Evolutionary conservation across 2,888 invertebrate species (phyloP).

Genomic region (Kuschelorhynchus macadamiae): DNA sequence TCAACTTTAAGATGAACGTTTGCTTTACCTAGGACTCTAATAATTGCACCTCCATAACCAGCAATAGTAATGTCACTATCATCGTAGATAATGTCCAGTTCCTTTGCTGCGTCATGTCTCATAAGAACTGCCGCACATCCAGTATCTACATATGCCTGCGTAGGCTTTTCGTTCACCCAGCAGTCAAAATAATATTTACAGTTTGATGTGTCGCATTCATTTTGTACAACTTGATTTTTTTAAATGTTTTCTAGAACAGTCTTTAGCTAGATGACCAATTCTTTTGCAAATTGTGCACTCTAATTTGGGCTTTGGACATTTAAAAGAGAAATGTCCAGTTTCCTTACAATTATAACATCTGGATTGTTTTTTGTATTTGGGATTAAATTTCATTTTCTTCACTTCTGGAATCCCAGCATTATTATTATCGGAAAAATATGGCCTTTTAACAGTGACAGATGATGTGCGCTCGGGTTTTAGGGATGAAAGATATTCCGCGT

Average conservation of each 20-base stretch:
- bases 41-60: neutral
- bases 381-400: no score
- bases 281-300: slow-evolving; percentile 12
- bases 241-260: neutral
- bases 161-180: neutral
- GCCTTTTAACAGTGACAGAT: no score
- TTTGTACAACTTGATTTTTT: neutral
- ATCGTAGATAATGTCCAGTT: neutral
- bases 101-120: neutral
- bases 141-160: neutral
- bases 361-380: no score
- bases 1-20: neutral
- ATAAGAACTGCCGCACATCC: neutral
- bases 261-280: slow-evolving; percentile 3
- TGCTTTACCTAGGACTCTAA: neutral
- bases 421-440: no score
- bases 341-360: slow-evolving; percentile 11
- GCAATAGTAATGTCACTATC: neutral
- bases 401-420: no score
- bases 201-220: no score
- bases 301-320: slow-evolving; percentile 13
- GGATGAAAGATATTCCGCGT: slow-evolving; percentile 23
- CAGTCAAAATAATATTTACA: neutral
- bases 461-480: neutral
- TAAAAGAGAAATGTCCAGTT: neutral